Percentiles rank a stretch among this genome's conserved stretches.
phyloP scores from a whole-genome alignment of 2,113 vertebrate genomes.

The Tyto alba region DNA sequence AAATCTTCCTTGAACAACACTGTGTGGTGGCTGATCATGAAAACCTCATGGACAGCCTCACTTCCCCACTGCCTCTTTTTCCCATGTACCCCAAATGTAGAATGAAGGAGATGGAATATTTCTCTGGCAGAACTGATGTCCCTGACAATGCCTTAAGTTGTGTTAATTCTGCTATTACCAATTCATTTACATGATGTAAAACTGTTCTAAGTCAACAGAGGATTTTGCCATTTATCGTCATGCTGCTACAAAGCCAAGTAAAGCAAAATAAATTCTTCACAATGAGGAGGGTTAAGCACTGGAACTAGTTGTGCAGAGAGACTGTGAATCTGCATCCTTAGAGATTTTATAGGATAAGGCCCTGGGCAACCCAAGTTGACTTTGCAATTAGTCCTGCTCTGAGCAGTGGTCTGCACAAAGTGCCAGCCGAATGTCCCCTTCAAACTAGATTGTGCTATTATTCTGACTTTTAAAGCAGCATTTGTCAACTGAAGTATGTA shows the following conservation, averaged over 20 bases:
- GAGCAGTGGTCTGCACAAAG: not conserved
- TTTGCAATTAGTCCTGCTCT: not conserved
- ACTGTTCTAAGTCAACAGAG: not conserved
- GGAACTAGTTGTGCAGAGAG: not conserved
- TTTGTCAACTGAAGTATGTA: not conserved
- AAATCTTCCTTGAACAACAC: not conserved
- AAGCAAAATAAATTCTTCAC: not conserved
- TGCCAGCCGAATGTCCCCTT: not conserved
- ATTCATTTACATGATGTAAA: not conserved
- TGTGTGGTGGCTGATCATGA: not conserved
- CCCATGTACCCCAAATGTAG: accelerated
- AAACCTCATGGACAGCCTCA: not conserved
- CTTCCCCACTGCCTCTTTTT: not conserved
- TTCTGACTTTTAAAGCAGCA: not conserved
- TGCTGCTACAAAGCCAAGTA: not conserved
- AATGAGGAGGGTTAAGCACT: not conserved
- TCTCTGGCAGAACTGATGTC: not conserved
- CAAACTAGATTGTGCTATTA: not conserved
- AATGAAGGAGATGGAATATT: not conserved
- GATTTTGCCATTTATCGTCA: not conserved
- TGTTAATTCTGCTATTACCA: not conserved
- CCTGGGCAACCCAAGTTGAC: accelerated
- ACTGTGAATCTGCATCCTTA: not conserved
- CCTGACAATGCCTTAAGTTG: not conserved
- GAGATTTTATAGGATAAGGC: not conserved